Percentiles rank a stretch among this genome's conserved stretches.
phyloP scores from a whole-genome alignment of 2,797 vertebrate genomes.

The Gymnoscopelus microlampas region DNA sequence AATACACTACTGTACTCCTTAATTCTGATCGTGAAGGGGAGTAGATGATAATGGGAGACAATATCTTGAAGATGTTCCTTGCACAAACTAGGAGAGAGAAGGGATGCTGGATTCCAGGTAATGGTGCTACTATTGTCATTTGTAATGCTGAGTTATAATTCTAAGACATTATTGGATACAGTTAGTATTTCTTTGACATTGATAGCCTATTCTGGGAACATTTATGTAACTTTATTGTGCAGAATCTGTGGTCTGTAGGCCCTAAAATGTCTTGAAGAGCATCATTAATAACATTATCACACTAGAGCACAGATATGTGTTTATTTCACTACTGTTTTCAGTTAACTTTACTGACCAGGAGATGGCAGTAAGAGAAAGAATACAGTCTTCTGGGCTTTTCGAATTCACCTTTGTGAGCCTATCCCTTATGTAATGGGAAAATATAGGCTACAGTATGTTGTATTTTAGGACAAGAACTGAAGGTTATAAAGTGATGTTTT shows the following conservation, averaged over 20 bases:
- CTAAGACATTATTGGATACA: conserved; percentile 11
- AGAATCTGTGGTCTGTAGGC: not conserved
- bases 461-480: conserved; percentile 6
- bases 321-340: conserved; percentile 5
- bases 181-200: conserved; percentile 8
- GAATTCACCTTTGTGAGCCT: conserved; percentile 15
- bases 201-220: not conserved
- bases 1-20: conserved; percentile 20
- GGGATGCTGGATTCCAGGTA: conserved; percentile 11
- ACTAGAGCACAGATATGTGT: not conserved
- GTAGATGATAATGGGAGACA: not conserved
- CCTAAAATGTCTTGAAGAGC: not conserved
- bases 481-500: not conserved
- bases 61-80: not conserved
- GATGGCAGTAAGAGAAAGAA: conserved; percentile 73
- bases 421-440: not conserved
- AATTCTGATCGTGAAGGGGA: not conserved
- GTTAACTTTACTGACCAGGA: conserved; percentile 54
- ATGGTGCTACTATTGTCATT: conserved; percentile 4
- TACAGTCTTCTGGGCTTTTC: conserved; percentile 24
- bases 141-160: conserved; percentile 7
- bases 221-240: conserved; percentile 10
- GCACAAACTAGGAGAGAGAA: conserved; percentile 1
- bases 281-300: not conserved
- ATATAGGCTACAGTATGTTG: too few relatives aligned